These are phyloP conservation scores for Pygoscelis adeliae DNA, from an alignment of 2,113 vertebrate species.

Conservation along the genomic window DNA sequence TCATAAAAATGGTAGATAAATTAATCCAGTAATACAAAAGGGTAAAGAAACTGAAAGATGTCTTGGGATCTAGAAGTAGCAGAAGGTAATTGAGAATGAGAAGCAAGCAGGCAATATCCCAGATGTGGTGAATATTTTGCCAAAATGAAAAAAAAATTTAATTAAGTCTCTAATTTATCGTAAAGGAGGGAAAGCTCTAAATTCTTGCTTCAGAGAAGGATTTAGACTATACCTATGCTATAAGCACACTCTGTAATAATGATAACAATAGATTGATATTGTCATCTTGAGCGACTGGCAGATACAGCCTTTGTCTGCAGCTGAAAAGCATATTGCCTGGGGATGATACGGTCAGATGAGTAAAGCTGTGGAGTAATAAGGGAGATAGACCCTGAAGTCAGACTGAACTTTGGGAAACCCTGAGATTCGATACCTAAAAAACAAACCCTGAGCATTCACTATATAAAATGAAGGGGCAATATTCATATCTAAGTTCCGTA, in stretches of 20 bases:
- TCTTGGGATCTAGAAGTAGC: not conserved
- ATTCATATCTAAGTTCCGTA: not conserved
- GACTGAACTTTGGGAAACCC: not conserved
- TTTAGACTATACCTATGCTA: not conserved
- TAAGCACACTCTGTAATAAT: not conserved
- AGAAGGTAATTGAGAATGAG: not conserved
- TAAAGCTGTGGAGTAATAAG: not conserved
- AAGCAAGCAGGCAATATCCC: constrained; percentile 3
- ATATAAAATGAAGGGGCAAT: not conserved
- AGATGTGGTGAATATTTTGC: constrained; percentile 1
- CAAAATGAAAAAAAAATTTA: constrained; percentile 6
- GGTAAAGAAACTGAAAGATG: not conserved
- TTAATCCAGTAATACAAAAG: not conserved
- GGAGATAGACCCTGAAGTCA: not conserved
- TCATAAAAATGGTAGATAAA: not conserved
- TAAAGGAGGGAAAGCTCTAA: not conserved
- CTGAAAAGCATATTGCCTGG: not conserved
- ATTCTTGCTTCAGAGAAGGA: not conserved
- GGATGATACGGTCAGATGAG: not conserved
- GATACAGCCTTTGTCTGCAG: not conserved
- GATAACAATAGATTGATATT: not conserved
- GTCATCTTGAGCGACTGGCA: not conserved
- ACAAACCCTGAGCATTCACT: not conserved
- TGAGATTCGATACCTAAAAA: not conserved
- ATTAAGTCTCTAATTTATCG: not conserved